A percentile compares a stretch with the other conserved stretches of the same genome.
These are phyloP conservation scores for Oophaga pumilio DNA, from an alignment of 2,113 vertebrate species.

Conservation along the genomic window DNA sequence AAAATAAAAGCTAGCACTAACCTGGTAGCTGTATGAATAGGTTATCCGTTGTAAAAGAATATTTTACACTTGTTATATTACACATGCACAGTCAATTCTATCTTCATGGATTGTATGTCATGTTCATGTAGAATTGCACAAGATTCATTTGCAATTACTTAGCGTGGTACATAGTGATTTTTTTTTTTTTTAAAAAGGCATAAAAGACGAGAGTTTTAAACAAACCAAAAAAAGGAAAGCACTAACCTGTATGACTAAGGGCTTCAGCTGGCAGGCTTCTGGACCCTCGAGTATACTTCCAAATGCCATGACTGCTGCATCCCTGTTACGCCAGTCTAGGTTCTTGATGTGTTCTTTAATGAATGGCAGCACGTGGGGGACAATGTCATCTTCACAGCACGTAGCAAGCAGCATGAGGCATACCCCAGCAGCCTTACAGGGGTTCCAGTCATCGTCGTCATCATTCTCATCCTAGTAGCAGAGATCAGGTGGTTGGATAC, in stretches of 20 bases:
- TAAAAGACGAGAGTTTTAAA: too few relatives aligned
- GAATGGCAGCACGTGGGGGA: conserved; percentile 95
- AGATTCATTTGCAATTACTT: too few relatives aligned
- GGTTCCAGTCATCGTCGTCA: conserved; percentile 97
- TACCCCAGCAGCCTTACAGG: conserved; percentile 94
- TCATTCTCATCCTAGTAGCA: conserved; percentile 90
- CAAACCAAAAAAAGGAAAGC: too few relatives aligned
- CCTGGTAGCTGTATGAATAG: too few relatives aligned
- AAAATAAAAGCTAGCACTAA: neutral
- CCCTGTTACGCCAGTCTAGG: conserved; percentile 91
- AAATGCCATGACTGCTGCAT: conserved; percentile 98
- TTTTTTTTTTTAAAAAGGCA: too few relatives aligned
- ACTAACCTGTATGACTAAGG: conserved; percentile 89
- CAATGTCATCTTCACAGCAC: conserved; percentile 97
- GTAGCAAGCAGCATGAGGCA: conserved; percentile 97
- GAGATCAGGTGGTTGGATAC: neutral
- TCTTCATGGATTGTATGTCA: too few relatives aligned
- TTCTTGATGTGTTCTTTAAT: conserved; percentile 97
- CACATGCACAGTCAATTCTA: too few relatives aligned
- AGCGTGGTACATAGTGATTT: too few relatives aligned
- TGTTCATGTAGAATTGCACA: too few relatives aligned
- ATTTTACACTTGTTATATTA: too few relatives aligned
- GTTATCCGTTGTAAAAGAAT: too few relatives aligned
- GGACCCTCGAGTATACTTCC: conserved; percentile 96
- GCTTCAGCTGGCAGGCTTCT: conserved; percentile 94